Percentiles rank a stretch among this genome's conserved stretches.
Evolutionary conservation across 2,113 vertebrate species (phyloP).

Genomic region (Leucoraja erinaceus): DNA sequence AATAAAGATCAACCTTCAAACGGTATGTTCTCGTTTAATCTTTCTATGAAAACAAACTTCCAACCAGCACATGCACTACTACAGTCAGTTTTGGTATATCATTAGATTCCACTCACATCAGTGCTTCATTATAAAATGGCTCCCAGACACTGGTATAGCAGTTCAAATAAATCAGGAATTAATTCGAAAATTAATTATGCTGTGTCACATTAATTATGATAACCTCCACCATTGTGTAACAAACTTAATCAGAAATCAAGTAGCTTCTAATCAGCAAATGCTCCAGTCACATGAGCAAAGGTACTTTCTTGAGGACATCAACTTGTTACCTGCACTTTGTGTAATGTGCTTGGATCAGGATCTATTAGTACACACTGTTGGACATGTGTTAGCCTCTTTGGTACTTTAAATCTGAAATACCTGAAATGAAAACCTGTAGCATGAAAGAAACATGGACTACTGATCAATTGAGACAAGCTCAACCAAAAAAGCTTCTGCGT

Average conservation of each 20-base stretch:
- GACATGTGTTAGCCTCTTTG: not conserved
- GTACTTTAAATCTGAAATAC: not conserved
- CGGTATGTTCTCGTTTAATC: no score
- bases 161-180: not conserved
- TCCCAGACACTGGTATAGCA: not conserved
- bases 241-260: constrained; percentile 25
- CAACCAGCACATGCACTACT: not conserved
- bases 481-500: not conserved
- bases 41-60: not conserved
- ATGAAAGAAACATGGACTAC: not conserved
- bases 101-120: constrained; percentile 20
- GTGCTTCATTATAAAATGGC: constrained; percentile 2
- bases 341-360: not conserved
- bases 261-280: not conserved
- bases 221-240: not conserved
- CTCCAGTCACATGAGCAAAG: not conserved
- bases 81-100: constrained; percentile 5
- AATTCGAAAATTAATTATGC: constrained; percentile 11
- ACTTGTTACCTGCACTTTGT: not conserved
- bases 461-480: not conserved
- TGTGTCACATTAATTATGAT: not conserved
- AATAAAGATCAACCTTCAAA: no score
- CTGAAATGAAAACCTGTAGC: not conserved
- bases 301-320: not conserved
- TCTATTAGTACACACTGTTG: not conserved